Percentiles rank a stretch among this genome's conserved stretches.
Evolutionary conservation across 2,113 vertebrate species (phyloP).

Genomic region (Pseudorectes ferrugineus): DNA sequence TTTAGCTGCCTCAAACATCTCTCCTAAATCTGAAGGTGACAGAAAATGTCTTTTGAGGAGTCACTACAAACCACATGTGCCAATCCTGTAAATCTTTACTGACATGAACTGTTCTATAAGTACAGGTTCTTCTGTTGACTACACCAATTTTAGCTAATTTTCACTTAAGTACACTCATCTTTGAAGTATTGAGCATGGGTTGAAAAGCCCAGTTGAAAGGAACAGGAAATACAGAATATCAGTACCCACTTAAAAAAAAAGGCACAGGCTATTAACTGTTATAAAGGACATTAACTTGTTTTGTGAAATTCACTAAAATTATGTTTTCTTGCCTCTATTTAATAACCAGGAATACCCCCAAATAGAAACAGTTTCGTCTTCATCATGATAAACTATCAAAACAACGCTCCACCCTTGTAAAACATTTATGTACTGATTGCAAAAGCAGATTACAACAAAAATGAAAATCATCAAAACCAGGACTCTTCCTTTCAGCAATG

Average conservation of each 20-base stretch:
- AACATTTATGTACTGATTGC: not conserved
- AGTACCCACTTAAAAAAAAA: not conserved
- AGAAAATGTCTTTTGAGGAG: not conserved
- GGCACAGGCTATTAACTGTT: not conserved
- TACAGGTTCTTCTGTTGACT: not conserved
- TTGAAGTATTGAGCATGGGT: not conserved
- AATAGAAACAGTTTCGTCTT: not conserved
- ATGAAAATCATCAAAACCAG: not conserved
- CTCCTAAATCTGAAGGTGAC: not conserved
- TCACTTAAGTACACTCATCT: not conserved
- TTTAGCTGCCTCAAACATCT: not conserved
- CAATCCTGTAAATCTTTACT: not conserved
- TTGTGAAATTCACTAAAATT: not conserved
- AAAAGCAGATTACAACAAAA: not conserved
- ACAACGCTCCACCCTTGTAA: not conserved
- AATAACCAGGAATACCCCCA: not conserved
- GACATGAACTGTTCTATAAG: not conserved
- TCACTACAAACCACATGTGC: not conserved
- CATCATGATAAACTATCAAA: not conserved
- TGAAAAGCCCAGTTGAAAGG: not conserved
- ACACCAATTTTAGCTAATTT: not conserved
- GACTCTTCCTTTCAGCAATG: constrained; percentile 27
- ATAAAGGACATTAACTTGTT: not conserved
- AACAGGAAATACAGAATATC: not conserved
- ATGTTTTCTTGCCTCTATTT: not conserved